Evolutionary conservation across 2,113 vertebrate genomes (phyloP), one percentile per base, ranked within the genome.

Genomic region (Neodontobutis hainanensis): DNA sequence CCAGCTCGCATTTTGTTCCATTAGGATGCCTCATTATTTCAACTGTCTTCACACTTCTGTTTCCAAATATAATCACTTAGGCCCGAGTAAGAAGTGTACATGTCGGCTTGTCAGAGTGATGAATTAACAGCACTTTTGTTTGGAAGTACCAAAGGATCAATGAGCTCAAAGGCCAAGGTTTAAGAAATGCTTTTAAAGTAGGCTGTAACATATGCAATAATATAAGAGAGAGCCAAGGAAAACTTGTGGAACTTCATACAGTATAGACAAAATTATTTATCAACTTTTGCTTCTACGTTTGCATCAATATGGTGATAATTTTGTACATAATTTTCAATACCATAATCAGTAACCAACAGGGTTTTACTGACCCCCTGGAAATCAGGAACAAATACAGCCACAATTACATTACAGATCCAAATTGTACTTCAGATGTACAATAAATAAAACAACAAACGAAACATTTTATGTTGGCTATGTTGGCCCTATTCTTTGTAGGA

Each of bases 1-100:
- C 60, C 61, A 1, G 1, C 46, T 40, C 59, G 55, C 19, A 35
- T 68, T 69, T 77, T 61, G 34, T 61, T 72, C 64, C 60, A 70
- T 74, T 57, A 63, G 56, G 10, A 68, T 35, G 51, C 5, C 34
- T 74, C 58, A 57, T 46, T 61, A 12, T 65, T 67, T 61, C 61
- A 15, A 36, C 32, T 48, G 10, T 52, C n/a, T 34, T 36, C 14
- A 36, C 10, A 19, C 36, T 43, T 42, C 43, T 46, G 47, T 51
- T 10, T 52, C 14, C 6, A 12, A 53, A 49, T 12, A 12, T 5
- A 46, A 0, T 36, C 12, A 8, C 27, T 38, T 45, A 47, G 10
- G 12, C 3, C 48, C 6, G 9, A 56, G 19, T 45, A 14, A 46
- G 45, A 51, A 38, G 36, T 45, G 36, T n/a, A 15, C n/a, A 11